phyloP scores from a whole-genome alignment of 2,797 vertebrate species.

The Chiloscyllium punctatum region DNA sequence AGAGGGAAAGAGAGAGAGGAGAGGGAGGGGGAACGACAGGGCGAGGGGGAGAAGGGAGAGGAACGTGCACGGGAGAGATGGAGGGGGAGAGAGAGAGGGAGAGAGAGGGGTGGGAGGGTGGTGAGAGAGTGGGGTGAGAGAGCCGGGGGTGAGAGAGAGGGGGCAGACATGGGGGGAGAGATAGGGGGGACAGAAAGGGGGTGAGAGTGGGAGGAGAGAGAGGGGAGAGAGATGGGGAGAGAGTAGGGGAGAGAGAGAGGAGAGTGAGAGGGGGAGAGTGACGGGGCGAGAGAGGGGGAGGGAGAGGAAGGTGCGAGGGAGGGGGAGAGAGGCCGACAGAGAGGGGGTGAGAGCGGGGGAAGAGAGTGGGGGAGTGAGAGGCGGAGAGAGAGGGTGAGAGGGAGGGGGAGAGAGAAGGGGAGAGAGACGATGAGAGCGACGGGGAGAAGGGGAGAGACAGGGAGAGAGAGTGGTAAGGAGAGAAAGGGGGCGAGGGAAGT shows the following conservation, averaged over 20 bases:
- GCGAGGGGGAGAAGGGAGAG: conserved; percentile 43
- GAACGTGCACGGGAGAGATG: too few species aligned
- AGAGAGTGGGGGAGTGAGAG: background rate
- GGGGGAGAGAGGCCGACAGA: background rate
- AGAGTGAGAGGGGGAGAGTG: too few species aligned
- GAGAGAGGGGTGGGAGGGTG: too few species aligned
- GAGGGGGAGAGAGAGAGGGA: conserved; percentile 47
- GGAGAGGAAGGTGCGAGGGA: background rate
- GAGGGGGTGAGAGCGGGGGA: background rate
- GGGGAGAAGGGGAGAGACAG: background rate
- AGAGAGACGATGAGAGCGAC: too few species aligned
- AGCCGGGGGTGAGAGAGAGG: too few species aligned
- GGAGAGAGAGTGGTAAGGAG: too few species aligned
- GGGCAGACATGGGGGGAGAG: too few species aligned
- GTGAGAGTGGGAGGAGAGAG: too few species aligned
- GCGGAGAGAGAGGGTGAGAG: conserved; percentile 33
- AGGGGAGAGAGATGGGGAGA: background rate
- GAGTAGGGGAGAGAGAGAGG: too few species aligned
- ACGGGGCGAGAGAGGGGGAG: conserved; percentile 5
- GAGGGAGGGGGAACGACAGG: conserved; percentile 41
- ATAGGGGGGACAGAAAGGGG: background rate
- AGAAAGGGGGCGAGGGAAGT: background rate
- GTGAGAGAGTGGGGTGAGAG: background rate
- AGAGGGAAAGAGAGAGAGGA: background rate
- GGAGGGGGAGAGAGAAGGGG: conserved; percentile 23